Base-by-base conservation (phyloP, 2,113 vertebrate species). In the Coreoperca whiteheadi region DNA sequence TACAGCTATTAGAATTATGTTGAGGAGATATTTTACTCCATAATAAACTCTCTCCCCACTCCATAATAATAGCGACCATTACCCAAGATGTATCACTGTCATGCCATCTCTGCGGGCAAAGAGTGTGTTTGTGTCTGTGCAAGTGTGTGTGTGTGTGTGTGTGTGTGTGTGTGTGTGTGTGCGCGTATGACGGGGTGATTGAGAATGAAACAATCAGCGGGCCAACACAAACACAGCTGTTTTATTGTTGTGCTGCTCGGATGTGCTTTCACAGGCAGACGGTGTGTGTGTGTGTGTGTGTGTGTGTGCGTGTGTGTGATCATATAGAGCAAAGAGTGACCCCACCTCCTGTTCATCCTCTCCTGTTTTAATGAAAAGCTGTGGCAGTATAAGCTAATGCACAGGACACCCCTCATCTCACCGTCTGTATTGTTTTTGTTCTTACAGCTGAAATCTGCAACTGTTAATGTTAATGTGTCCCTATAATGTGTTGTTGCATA, bases 161-260 rank as follows among this genome's bases (percentile, higher is more conserved):
- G 79, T 66, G 77, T 82, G 28, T 70, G 66, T 21, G 64, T 48
- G 2, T 51, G 79, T 82, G 84, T 70, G 85, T 90, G 81, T 92
- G 84, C 78, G 87, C 72, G 89, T 87, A 72, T 75, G 66, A 85
- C 70, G 60, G 68, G 74, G 48, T 92, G 92, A 94, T 88, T 77
- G 91, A 93, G 90, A 91, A 87, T 81, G 92, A 94, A 91, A 93
- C 91, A 90, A 93, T 94, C 92, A 93, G 88, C 89, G 82, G 88
- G 94, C 95, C 94, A 96, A 95, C 91, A 94, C 93, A 95, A 96
- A 95, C 95, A 96, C 95, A 96, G 94, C 94, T 96, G 95, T 95
- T 96, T 95, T 95, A 96, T 95, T 95, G 94, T 95, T 92, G 91
- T 85, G 51, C 91, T 91, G 94, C 92, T 95, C 94, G 94, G 94